Conservation (phyloP, 1,140 invertebrate species). For the Sycophila sp. region DNA sequence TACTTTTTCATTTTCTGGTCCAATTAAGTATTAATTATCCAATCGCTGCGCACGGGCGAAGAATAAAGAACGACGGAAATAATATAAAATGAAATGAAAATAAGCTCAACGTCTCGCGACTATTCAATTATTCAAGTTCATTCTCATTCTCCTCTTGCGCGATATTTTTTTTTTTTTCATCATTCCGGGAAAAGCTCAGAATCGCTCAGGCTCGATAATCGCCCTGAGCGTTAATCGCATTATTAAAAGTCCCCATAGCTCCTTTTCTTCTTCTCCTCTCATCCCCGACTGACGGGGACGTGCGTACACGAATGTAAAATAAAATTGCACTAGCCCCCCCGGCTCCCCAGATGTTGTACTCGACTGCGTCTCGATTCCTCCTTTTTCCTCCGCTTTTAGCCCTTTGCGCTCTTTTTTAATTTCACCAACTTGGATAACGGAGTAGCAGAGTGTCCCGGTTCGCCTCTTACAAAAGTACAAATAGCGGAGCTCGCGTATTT, state of each 20-base stretch:
- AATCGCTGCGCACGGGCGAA: too few relatives aligned
- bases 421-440: not conserved
- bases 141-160: not conserved
- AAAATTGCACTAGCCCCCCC: too few relatives aligned
- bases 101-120: not conserved
- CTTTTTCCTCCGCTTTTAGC: not conserved
- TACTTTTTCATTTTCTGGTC: not conserved
- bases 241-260: conserved; percentile 42
- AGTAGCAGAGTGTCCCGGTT: too few relatives aligned
- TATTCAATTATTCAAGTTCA: not conserved
- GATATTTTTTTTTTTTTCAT: conserved; percentile 3
- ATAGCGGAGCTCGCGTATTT: not conserved
- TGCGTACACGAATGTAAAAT: too few relatives aligned
- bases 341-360: not conserved
- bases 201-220: conserved; percentile 30
- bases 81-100: not conserved
- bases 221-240: conserved; percentile 43
- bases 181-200: not conserved
- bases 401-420: conserved; percentile 6
- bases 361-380: not conserved
- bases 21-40: not conserved
- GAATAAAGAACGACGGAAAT: not conserved
- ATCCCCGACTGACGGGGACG: too few relatives aligned
- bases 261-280: too few relatives aligned
- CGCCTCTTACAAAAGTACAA: not conserved